Percentiles rank a stretch among this genome's conserved stretches.
These are phyloP conservation scores for Plusia festucae DNA, from an alignment of 2,888 invertebrate genomes.

Conservation along the genomic window DNA sequence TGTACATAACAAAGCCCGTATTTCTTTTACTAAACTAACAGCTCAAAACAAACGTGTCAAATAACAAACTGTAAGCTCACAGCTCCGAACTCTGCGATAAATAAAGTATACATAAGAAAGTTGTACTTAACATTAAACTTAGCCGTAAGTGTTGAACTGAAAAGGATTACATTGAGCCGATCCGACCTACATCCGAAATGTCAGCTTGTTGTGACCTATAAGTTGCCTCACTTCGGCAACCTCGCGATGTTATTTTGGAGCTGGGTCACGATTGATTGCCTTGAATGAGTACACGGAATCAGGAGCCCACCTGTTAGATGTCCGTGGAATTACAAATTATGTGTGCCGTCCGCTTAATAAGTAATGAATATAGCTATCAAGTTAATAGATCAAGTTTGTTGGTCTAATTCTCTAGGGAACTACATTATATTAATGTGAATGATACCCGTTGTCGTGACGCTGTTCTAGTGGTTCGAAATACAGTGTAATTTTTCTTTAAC, in stretches of 20 bases:
- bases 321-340: conserved; percentile 39
- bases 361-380: conserved; percentile 13
- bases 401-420: neutral
- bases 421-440: neutral
- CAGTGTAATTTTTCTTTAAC: conserved; percentile 47
- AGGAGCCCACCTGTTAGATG: conserved; percentile 20
- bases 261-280: conserved; percentile 51
- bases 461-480: neutral
- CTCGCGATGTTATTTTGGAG: conserved; percentile 49
- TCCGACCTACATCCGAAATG: conserved; percentile 72
- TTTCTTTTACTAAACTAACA: neutral
- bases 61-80: conserved; percentile 25
- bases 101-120: conserved; percentile 46
- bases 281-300: conserved; percentile 38
- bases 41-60: conserved; percentile 11
- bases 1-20: neutral
- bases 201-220: conserved; percentile 61
- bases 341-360: conserved; percentile 17
- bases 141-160: conserved; percentile 53
- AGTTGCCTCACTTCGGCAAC: conserved; percentile 44
- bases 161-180: conserved; percentile 64
- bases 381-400: conserved; percentile 1
- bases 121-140: conserved; percentile 63
- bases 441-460: neutral
- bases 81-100: conserved; percentile 21